Evolutionary conservation across 2,888 invertebrate genomes (phyloP), one percentile per base, ranked within the genome.

Genomic region (Melipona beecheii): DNA sequence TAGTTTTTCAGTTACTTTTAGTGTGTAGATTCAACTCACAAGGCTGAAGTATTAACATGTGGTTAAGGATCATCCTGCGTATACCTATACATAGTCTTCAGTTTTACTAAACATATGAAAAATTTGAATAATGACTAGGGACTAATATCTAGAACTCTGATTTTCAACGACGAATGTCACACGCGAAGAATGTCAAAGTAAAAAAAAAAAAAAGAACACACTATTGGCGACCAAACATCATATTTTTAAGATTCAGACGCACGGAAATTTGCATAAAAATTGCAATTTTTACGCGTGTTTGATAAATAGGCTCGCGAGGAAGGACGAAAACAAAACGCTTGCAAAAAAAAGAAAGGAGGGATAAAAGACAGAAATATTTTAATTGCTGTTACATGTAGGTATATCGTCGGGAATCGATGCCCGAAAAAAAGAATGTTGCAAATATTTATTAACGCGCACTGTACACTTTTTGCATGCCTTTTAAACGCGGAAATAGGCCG

Each of bases 381-480:
- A 72, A 73, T 68, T 73, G 72, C 73, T 73, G 17, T 52, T 66
- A 58, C 60, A 66, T 21, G 58, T 50, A 31, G 43, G 43, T 43
- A 43, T 43, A 43, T 9, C 6, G 64, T 68, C 19, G 13, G 21
- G 60, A n/a, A 78, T 81, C 71, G 78, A 72, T 65, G 54, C 56
- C 13, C 31, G 43, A 31, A 77, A 78, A 66, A 13, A 56, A 15
- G n/a, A 50, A 24, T 21, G 54, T 52, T 21, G 17, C 68, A 68
- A 81, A 72, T 81, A 81, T 81, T 73, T 71, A 56, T 72, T 66
- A 50, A 78, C 68, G 49, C 15, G 13, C 56, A 2, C 17, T 52
- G 36, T 31, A 50, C 70, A 49, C 27, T 71, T 68, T 72, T 54
- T 81, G 66, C 52, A 60, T 24, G 64, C 60, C 49, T 52, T 73